Percentiles rank a stretch among this genome's conserved stretches.
These are phyloP conservation scores for Resseliella maxima DNA, from an alignment of 2,888 invertebrate genomes.

Conservation along the genomic window DNA sequence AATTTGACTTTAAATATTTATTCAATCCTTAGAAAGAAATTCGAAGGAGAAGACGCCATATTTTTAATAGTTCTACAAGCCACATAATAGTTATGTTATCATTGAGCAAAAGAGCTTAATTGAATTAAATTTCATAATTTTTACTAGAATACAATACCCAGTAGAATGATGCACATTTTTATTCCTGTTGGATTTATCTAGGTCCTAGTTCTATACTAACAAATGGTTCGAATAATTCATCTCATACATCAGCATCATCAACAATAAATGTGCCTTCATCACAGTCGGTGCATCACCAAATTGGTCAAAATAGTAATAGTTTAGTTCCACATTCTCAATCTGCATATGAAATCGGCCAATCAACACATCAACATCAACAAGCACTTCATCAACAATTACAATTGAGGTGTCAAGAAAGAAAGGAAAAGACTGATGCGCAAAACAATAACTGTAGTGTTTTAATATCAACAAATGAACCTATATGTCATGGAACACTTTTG, in stretches of 20 bases:
- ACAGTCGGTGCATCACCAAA: slow-evolving; percentile 67
- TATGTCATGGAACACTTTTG: slow-evolving; percentile 66
- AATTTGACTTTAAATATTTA: too few relatives aligned
- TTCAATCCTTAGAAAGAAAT: too few relatives aligned
- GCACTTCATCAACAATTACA: slow-evolving; percentile 73
- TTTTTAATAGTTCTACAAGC: too few relatives aligned
- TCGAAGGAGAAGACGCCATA: too few relatives aligned
- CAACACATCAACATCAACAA: slow-evolving; percentile 69
- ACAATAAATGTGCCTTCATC: slow-evolving; percentile 64
- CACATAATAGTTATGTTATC: too few relatives aligned
- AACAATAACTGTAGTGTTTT: slow-evolving; percentile 71
- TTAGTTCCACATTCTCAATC: slow-evolving; percentile 67
- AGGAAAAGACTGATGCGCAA: slow-evolving; percentile 86
- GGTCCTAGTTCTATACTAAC: neutral
- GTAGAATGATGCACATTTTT: too few relatives aligned
- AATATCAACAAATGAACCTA: slow-evolving; percentile 72
- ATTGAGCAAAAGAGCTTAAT: too few relatives aligned
- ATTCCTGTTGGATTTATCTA: too few relatives aligned
- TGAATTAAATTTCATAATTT: too few relatives aligned
- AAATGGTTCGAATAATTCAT: slow-evolving; percentile 58
- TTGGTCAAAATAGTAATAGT: slow-evolving; percentile 60
- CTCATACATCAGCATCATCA: slow-evolving; percentile 54
- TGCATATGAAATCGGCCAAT: slow-evolving; percentile 65
- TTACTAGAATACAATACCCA: too few relatives aligned
- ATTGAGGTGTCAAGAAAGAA: slow-evolving; percentile 78